These are phyloP conservation scores for Peromyscus eremicus DNA, from an alignment of 2,797 vertebrate genomes.

Conservation along the genomic window DNA sequence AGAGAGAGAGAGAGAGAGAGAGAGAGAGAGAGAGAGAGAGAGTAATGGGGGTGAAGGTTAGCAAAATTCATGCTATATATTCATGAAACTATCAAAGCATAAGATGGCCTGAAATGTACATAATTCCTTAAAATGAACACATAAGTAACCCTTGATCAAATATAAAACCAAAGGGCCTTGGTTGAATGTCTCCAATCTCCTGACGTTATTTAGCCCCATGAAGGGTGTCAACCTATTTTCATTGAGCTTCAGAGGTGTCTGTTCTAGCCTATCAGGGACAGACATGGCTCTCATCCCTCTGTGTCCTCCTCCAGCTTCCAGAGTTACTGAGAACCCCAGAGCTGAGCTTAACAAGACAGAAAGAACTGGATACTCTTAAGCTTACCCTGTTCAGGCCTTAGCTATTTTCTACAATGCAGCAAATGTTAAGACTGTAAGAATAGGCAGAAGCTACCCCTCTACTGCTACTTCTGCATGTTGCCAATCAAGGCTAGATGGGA, in stretches of 20 bases:
- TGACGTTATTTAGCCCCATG: not conserved
- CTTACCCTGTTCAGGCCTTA: not conserved
- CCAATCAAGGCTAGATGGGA: not conserved
- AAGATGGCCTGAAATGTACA: not conserved
- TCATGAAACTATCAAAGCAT: not conserved
- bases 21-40: too few relatives aligned
- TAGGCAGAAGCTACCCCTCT: not conserved
- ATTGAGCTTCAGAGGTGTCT: not conserved
- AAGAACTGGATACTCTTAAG: not conserved
- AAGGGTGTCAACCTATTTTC: rapidly evolving
- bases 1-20: too few relatives aligned
- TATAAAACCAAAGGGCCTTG: not conserved
- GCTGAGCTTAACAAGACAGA: not conserved
- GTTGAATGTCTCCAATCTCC: not conserved
- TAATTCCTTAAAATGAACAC: not conserved
- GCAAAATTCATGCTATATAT: not conserved
- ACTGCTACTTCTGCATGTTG: not conserved
- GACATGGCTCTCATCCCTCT: not conserved
- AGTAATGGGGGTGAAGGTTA: too few relatives aligned
- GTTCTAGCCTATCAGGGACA: too few relatives aligned
- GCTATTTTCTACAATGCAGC: not conserved
- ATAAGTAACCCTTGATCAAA: not conserved
- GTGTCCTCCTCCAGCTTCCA: not conserved
- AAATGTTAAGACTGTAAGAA: not conserved
- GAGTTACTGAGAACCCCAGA: not conserved